Percentiles rank a stretch among this genome's conserved stretches.
Evolutionary conservation across 2,113 vertebrate species (phyloP).

Genomic region (Anhinga rufa): DNA sequence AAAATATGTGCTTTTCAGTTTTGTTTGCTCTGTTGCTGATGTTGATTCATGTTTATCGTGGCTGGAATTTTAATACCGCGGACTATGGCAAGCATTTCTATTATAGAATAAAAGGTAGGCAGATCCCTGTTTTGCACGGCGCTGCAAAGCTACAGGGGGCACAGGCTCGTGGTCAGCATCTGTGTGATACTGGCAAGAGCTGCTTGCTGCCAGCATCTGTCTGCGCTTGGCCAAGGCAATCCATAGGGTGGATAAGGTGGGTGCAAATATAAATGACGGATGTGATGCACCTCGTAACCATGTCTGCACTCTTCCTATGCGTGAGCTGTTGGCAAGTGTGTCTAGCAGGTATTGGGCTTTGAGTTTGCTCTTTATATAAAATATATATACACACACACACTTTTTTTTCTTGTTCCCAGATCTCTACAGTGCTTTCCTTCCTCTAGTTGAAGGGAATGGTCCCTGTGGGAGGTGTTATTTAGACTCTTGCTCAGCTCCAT

Average conservation of each 20-base stretch:
- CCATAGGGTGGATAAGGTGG: neutral
- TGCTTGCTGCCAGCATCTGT: neutral
- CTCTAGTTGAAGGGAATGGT: neutral
- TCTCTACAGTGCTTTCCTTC: neutral
- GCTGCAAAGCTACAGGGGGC: neutral
- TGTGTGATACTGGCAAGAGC: neutral
- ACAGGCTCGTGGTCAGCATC: accelerated
- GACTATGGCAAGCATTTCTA: accelerated
- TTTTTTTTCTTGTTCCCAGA: neutral
- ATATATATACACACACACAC: accelerated
- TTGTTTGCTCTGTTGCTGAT: neutral
- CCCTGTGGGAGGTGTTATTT: neutral
- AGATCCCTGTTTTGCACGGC: neutral
- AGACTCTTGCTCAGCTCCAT: neutral
- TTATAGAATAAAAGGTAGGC: neutral
- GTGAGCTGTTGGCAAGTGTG: neutral
- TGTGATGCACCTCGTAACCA: neutral
- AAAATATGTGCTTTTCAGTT: neutral
- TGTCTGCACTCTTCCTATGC: neutral
- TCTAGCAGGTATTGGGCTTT: neutral
- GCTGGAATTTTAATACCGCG: neutral
- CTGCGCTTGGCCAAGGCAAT: neutral
- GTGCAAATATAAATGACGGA: neutral
- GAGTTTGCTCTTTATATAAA: neutral
- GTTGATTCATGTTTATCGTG: neutral